Conservation (phyloP, 2,888 invertebrate species). For the Stramonita haemastoma region DNA sequence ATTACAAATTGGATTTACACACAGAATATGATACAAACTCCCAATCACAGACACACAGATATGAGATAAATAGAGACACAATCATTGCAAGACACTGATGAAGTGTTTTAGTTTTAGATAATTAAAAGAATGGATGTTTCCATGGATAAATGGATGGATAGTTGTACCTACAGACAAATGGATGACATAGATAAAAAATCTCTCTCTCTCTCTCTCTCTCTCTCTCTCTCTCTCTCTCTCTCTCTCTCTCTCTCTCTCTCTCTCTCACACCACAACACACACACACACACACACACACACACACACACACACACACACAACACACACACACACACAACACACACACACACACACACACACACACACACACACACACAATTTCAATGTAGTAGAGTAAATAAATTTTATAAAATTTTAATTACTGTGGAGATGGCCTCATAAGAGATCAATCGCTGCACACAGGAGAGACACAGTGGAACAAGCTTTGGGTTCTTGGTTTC, state of each 20-base stretch:
- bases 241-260: neutral
- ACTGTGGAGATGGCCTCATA: conserved; percentile 77
- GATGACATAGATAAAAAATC: neutral
- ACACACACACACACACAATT: neutral
- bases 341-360: neutral
- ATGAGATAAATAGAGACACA: too few relatives aligned
- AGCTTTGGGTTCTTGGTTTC: conserved; percentile 97
- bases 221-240: neutral
- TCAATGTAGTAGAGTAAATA: too few relatives aligned
- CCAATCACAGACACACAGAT: too few relatives aligned
- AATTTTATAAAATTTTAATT: conserved; percentile 42
- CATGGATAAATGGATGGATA: too few relatives aligned
- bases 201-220: conserved; percentile 11
- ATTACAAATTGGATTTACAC: too few relatives aligned
- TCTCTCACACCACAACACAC: neutral
- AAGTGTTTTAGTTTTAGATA: too few relatives aligned
- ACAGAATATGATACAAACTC: too few relatives aligned
- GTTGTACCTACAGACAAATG: too few relatives aligned
- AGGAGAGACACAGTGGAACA: conserved; percentile 93
- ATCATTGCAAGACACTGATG: too few relatives aligned
- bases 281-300: conserved; percentile 23
- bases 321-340: neutral
- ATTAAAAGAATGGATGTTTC: too few relatives aligned
- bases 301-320: conserved; percentile 1
- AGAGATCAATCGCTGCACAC: conserved; percentile 93